phyloP scores from a whole-genome alignment of 2,113 vertebrate genomes.

The Osmerus eperlanus region DNA sequence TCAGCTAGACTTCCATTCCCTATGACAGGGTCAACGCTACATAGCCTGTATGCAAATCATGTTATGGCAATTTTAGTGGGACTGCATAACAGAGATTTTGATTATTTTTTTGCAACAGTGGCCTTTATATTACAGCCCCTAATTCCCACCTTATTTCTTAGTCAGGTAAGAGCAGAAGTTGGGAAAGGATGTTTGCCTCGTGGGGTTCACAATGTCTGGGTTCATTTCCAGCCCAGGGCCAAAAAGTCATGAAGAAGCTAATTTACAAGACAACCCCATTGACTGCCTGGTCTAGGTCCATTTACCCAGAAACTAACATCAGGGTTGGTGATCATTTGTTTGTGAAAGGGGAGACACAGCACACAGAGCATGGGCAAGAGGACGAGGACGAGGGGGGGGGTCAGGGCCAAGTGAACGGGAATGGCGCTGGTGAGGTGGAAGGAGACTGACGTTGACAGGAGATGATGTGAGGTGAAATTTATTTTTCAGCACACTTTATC shows the following conservation, averaged over 20 bases:
- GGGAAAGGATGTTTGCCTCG: not conserved
- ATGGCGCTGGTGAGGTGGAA: constrained; percentile 74
- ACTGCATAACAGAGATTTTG: constrained; percentile 34
- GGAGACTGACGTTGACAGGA: constrained; percentile 57
- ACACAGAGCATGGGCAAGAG: constrained; percentile 32
- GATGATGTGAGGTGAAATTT: constrained; percentile 74
- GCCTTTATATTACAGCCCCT: constrained; percentile 51
- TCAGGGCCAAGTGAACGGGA: constrained; percentile 58
- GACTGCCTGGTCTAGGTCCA: constrained; percentile 13
- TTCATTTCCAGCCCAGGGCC: not conserved
- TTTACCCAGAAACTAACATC: constrained; percentile 26
- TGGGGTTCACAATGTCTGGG: not conserved
- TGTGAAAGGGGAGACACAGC: constrained; percentile 43
- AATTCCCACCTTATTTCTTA: not conserved
- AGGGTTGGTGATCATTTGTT: constrained; percentile 65
- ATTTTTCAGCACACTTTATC: constrained; percentile 72
- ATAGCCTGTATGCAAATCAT: constrained; percentile 58
- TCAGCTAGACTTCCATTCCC: constrained; percentile 23
- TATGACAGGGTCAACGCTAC: constrained; percentile 19
- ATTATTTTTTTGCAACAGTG: constrained; percentile 41
- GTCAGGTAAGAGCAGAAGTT: constrained; percentile 16
- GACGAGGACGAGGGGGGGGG: constrained; percentile 43
- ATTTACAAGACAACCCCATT: constrained; percentile 31
- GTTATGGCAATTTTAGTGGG: constrained; percentile 43
- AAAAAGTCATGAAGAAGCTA: not conserved